Base-by-base conservation (phyloP, 1,140 invertebrate genomes). In the Pogonognathellus flavescens region DNA sequence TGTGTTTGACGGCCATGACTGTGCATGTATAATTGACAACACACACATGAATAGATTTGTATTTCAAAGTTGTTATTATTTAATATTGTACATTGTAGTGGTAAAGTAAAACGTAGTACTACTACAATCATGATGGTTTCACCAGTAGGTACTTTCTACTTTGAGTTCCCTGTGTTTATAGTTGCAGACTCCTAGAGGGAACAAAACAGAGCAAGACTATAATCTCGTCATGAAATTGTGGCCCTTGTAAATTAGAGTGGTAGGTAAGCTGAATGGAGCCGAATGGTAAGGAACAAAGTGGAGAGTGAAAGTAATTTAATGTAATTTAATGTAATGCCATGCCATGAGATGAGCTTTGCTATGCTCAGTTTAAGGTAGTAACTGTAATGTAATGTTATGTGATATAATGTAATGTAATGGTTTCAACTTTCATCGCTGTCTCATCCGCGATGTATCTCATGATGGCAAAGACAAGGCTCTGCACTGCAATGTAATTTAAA, bases 291-390 rank as follows among this genome's bases (percentile, higher is more conserved):
- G 41, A 76, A 76, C 70, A 76, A 76, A 76, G 25, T 76, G 70
- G 70, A 76, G 25, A 50, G 70, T 76, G 70, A 49, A 76, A 76
- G 70, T 76, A 76, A 76, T 76, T 76, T 76, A 76, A 76, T 49
- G 70, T 76, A 76, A 76, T 76, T 76, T 76, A 76, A 76, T 76
- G 70, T 76, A 76, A 76, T 50, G 31, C 41, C 31, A 41, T 76
- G 9, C 16, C 6, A 76, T 20, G 20, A 66, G 62, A 66, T 66
- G 20, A 31, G 60, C 20, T 11, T 66, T 14, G 62, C 62, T 8
- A 25, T 66, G 16, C 18, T 13, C 18, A 60, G 18, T 66, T 14
- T 22, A 66, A 11, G 62, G 62, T 20, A 66, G 20, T 66, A 66
- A 66, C 22, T 66, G 62, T 66, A 57, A 57, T 57, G 25, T 76